These are phyloP conservation scores for Nephrotoma appendiculata DNA, from an alignment of 2,888 invertebrate genomes.

Conservation along the genomic window DNA sequence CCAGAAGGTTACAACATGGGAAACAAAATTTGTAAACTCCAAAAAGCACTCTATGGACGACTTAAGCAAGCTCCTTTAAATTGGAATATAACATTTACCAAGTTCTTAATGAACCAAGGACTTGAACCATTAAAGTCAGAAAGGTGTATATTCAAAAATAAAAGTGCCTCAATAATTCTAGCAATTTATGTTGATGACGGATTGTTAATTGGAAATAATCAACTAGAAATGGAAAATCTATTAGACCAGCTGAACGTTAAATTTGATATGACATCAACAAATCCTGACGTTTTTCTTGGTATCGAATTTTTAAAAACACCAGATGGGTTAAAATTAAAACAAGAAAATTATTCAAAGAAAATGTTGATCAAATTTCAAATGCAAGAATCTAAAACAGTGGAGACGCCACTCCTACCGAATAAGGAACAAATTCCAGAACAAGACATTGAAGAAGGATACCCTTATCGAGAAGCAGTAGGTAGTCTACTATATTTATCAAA, in stretches of 20 bases:
- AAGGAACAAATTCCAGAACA: too few relatives aligned
- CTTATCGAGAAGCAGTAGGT: too few relatives aligned
- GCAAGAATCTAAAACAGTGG: too few relatives aligned
- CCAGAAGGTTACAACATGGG: background rate
- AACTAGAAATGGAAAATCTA: background rate
- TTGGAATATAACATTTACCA: too few relatives aligned
- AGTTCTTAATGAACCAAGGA: too few relatives aligned
- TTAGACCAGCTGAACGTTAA: background rate
- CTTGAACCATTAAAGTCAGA: too few relatives aligned
- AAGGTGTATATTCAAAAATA: too few relatives aligned
- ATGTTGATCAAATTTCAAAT: too few relatives aligned
- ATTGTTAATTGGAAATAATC: background rate
- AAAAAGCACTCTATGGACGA: background rate
- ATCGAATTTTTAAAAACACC: background rate
- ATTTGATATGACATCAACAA: background rate
- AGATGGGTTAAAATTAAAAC: background rate
- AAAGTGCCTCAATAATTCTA: background rate
- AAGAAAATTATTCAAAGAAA: background rate
- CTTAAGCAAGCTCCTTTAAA: too few relatives aligned
- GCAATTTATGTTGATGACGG: background rate
- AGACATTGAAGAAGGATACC: too few relatives aligned
- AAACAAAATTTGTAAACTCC: background rate
- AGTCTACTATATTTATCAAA: too few relatives aligned
- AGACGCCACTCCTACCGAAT: too few relatives aligned
- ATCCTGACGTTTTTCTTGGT: background rate